Evolutionary conservation across 30 jellyfish, hydroid and myxozoan species (phyloP), one percentile per base, ranked within the genome.

Genomic region (Aurelia aurita): DNA sequence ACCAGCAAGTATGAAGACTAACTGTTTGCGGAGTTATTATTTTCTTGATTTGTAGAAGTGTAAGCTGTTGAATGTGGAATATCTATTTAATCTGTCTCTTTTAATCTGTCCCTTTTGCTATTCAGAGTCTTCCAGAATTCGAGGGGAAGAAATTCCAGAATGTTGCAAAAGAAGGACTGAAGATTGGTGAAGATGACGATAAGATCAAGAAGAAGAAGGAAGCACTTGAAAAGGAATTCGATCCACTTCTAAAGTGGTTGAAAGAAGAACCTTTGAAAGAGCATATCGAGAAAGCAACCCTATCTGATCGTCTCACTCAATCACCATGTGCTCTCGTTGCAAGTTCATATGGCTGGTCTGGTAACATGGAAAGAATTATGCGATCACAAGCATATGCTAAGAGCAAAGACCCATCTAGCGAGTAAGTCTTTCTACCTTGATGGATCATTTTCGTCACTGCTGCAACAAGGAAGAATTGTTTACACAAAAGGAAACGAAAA

Each of bases 241-340:
- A 96, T 59, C 99, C 99, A 20, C 91, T 96, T 1, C 77, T 96
- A 66, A 96, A 91, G 58, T 96, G 98, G 98, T 29, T 96, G 92
- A 96, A 96, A 71, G 98, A 96, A 22, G 91, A 93, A 20, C 95
- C 96, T 16, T 66, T 96, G 77, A 96, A 96, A 35, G 98, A 91
- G 59, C 31, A 58, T 62, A 91, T 96, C 44, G 99, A 91, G 79
- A 91, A 91, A 82, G 99, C 98, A 23, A 84, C 98, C 0, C 54
- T 96, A 16, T 96, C 99, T 15, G 97, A 87, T 25, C 94, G 99
- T 60, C 79, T 96, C 70, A 88, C 98, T 29, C 95, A 91, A 60
- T 87, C 98, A 12, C 98, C 99, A 49, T 91, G 97, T 84, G 98
- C 98, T 31, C 84, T 96, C 31, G 98, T 96, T 72, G 99, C 99